Evolutionary conservation across 2,113 vertebrate species (phyloP), one percentile per base, ranked within the genome.

Genomic region (Bostrychus sinensis): DNA sequence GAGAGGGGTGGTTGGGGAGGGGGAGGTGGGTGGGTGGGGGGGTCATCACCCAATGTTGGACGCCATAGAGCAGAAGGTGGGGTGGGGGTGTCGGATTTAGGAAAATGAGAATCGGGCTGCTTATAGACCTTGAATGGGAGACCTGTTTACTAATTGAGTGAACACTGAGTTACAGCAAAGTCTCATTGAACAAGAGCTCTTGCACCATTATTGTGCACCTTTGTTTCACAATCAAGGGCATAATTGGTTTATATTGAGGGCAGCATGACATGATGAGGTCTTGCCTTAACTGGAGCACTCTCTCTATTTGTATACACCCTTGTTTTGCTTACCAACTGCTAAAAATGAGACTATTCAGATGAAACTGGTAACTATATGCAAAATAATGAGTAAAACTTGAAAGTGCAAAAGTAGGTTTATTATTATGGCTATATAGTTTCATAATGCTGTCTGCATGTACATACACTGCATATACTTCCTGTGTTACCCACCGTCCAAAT

Each of bases 71-170:
- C 78, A 79, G 62, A 65, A 74, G 56, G 57, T 60, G 78, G 77
- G 64, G 79, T 77, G 68, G 74, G 79, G 56, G 77, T 77, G 82
- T 75, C 7, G 73, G 80, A 86, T 89, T 88, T 83, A 84, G 82
- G 75, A 85, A 88, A 87, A 83, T 81, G 65, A 87, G 85, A 85
- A 73, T 72, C 70, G 57, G 85, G 82, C 66, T 81, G 67, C 77
- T 38, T 23, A 1, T 43, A 57, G 45, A 13, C 22, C 64, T 66
- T 91, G 83, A 92, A 91, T 90, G 77, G 80, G 65, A 62, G 88
- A 85, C 75, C 87, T 86, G 87, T 89, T 90, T 86, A 85, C 88
- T 88, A 89, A 91, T 80, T 90, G 80, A 91, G 85, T 66, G 81
- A 89, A 89, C 72, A 68, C 88, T 89, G 82, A 90, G 88, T 88